A percentile compares a stretch with the other conserved stretches of the same genome.
phyloP scores from a whole-genome alignment of 2,797 vertebrate genomes.

The Gallinago solitaria region DNA sequence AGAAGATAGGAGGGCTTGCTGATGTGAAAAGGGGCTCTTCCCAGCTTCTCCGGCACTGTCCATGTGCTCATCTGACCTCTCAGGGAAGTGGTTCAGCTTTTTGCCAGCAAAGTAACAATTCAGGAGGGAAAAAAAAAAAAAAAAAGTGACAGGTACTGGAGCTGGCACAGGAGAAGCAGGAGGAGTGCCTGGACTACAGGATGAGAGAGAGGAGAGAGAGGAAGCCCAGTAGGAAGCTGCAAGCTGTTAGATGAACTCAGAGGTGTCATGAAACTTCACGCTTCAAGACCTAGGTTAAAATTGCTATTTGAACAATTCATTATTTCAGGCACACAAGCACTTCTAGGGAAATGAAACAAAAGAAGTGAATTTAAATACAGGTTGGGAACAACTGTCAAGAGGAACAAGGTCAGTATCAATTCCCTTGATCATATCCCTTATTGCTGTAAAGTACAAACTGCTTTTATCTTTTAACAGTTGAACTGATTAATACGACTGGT shows the following conservation, averaged over 20 bases:
- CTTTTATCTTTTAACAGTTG: constrained; percentile 41
- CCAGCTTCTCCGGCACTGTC: background rate
- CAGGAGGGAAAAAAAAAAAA: background rate
- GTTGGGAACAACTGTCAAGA: constrained; percentile 47
- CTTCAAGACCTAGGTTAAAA: constrained; percentile 54
- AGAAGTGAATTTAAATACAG: constrained; percentile 36
- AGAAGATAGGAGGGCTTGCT: background rate
- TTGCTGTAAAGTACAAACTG: background rate
- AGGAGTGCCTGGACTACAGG: background rate
- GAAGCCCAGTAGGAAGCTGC: constrained; percentile 45
- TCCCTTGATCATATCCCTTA: constrained; percentile 10
- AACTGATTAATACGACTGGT: constrained; percentile 31
- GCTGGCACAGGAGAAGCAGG: background rate
- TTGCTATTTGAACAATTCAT: constrained; percentile 52
- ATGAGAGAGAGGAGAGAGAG: constrained; percentile 1
- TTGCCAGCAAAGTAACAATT: background rate
- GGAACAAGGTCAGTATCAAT: constrained; percentile 51
- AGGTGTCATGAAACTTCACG: constrained; percentile 22
- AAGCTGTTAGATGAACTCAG: constrained; percentile 42
- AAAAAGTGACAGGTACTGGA: background rate
- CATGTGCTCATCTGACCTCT: background rate
- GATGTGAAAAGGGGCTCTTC: background rate
- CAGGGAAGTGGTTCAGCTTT: background rate
- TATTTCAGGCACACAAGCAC: constrained; percentile 39
- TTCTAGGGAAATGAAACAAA: constrained; percentile 53